Base-by-base conservation (phyloP, 92 coral and sea anemone genomes). In the Epizoanthus ramosus region DNA sequence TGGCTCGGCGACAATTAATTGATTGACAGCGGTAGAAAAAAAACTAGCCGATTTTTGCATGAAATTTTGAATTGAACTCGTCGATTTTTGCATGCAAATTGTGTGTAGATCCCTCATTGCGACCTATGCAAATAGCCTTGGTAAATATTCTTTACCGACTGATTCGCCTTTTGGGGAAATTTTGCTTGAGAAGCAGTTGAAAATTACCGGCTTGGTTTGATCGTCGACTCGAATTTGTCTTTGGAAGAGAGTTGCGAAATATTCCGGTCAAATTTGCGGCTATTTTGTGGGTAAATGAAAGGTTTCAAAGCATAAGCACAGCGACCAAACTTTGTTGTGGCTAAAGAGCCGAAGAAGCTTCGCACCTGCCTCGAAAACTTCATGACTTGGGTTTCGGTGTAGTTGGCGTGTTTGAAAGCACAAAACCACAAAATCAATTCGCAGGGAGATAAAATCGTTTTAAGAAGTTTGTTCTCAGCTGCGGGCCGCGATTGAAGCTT, bases 1-100 rank as follows among this genome's bases (percentile, higher is more conserved):
- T 77, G 82, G 66, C 59, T 39, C 25, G 22, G 68, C 72, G 64
- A 90, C 96, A 92, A 90, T 92, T 63, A 63, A 4, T 22, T 93
- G 98, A 93, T 75, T 93, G 98, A 83, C 98, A 93, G 91, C 75
- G 80, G n/a, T 35, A 68, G 80, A 75, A 47, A 85, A 67, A 81
- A 81, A 50, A 12, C 54, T 80, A 75, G 68, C 71, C 88, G 60
- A 70, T 86, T 88, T 93, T 86, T 91, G 91, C 88, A 89, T 88
- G 89, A 80, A 93, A 90, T 83, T 84, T 87, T 89, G 84, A 74
- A 89, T 93, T 90, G 93, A 86, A 75, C 75, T 83, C 70, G 73
- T 81, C 90, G 70, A 79, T 86, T 85, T 88, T 91, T 81, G 95
- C 87, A 93, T 93, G 98, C 93, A 91, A 91, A 93, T 93, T 66